Conservation (phyloP, 1,140 invertebrate genomes). For the Trissolcus basalis region DNA sequence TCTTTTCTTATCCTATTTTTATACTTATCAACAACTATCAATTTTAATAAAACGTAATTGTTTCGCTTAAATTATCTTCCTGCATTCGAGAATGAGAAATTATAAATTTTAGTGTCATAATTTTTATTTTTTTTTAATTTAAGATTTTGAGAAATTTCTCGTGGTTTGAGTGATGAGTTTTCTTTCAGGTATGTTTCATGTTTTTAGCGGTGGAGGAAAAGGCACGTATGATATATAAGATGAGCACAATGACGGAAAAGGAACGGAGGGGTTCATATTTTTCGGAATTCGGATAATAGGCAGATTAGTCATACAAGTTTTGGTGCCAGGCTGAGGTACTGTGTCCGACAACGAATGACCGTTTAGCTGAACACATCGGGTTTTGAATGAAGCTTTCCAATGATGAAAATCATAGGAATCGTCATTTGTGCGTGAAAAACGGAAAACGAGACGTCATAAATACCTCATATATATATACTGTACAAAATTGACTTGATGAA, state of each 20-base stretch:
- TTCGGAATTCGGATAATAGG: conserved; percentile 33
- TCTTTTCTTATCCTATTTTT: no score
- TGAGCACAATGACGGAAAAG: conserved; percentile 15
- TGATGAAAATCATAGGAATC: conserved; percentile 15
- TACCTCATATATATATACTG: neutral
- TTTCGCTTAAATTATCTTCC: no score
- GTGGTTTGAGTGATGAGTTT: no score
- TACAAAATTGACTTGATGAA: neutral
- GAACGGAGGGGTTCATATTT: conserved; percentile 13
- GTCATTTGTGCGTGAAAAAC: conserved; percentile 21
- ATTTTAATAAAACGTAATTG: no score
- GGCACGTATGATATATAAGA: conserved; percentile 20
- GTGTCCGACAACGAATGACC: conserved; percentile 18
- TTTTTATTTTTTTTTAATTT: no score
- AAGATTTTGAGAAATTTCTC: no score
- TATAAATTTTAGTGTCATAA: no score
- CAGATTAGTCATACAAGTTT: conserved; percentile 43
- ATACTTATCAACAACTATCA: no score
- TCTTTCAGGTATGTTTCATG: conserved; percentile 8
- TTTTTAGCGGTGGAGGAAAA: neutral
- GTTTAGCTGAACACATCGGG: conserved; percentile 7
- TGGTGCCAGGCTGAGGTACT: conserved; percentile 7
- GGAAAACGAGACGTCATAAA: conserved; percentile 5
- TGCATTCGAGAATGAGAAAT: no score
- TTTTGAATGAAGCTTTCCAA: conserved; percentile 26